Conservation (phyloP, 2,113 vertebrate species). For the Carassius auratus region DNA sequence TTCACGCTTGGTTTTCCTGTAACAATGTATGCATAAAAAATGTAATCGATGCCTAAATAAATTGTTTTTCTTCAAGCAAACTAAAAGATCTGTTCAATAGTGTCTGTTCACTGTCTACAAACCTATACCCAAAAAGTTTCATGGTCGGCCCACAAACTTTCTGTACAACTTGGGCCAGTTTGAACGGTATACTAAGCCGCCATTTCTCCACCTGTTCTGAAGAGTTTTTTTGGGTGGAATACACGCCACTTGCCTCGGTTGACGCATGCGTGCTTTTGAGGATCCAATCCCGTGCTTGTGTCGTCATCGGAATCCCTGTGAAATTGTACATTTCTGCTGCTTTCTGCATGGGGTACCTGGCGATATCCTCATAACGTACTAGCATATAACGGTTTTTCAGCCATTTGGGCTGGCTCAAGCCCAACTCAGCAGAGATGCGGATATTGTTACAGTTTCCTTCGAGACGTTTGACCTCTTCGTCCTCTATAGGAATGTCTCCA, state of each 20-base stretch:
- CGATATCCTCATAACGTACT: conserved; percentile 95
- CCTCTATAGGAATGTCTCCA: conserved; percentile 79
- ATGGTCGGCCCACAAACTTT: conserved; percentile 86
- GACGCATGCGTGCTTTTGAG: conserved; percentile 86
- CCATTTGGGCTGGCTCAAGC: conserved; percentile 85
- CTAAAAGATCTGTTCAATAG: conserved; percentile 89
- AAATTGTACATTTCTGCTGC: conserved; percentile 92
- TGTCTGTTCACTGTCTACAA: conserved; percentile 76
- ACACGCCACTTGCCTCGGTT: conserved; percentile 77
- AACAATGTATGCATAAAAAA: conserved; percentile 37
- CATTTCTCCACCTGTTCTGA: conserved; percentile 95
- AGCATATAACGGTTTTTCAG: conserved; percentile 90
- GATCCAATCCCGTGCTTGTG: conserved; percentile 90
- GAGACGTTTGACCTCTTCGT: conserved; percentile 87
- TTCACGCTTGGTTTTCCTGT: conserved; percentile 32
- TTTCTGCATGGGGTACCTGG: conserved; percentile 85
- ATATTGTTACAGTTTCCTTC: conserved; percentile 90
- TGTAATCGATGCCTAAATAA: conserved; percentile 35
- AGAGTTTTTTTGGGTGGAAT: conserved; percentile 94
- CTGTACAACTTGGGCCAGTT: conserved; percentile 91
- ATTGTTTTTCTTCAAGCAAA: conserved; percentile 85
- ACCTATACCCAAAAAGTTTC: conserved; percentile 89
- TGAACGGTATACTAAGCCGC: conserved; percentile 91
- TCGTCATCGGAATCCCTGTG: conserved; percentile 85
- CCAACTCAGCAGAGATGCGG: conserved; percentile 85